Evolutionary conservation across 2,113 vertebrate species (phyloP).

Genomic region (Enhydra lutris): DNA sequence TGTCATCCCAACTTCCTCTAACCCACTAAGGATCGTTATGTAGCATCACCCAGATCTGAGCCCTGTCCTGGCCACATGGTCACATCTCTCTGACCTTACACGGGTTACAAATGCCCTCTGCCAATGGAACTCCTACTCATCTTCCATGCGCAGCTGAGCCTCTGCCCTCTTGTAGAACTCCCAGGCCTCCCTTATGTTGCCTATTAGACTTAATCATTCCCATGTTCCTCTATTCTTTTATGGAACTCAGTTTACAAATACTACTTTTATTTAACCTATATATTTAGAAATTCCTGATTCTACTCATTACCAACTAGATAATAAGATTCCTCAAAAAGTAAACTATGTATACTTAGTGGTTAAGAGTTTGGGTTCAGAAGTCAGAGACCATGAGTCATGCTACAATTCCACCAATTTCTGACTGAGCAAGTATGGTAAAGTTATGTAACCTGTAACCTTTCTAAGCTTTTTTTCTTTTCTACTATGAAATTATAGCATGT

Average conservation of each 20-base stretch:
- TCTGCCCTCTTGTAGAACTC: not conserved
- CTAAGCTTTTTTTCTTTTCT: not conserved
- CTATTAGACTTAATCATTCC: not conserved
- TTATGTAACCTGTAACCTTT: not conserved
- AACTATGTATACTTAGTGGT: not conserved
- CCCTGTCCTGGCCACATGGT: fast-evolving
- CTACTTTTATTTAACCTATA: not conserved
- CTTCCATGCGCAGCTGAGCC: not conserved
- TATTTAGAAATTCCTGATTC: not conserved
- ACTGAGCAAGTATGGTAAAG: not conserved
- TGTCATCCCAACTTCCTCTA: not conserved
- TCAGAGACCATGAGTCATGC: not conserved
- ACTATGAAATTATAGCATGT: not conserved
- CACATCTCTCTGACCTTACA: not conserved
- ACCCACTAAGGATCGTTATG: not conserved
- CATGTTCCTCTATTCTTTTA: not conserved
- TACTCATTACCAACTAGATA: not conserved
- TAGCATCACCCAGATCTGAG: not conserved
- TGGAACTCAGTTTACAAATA: not conserved
- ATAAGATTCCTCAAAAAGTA: not conserved
- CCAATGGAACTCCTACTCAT: not conserved
- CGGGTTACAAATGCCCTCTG: not conserved
- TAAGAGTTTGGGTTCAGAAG: not conserved
- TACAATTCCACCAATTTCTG: not conserved
- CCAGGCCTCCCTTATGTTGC: not conserved